A percentile compares a stretch with the other conserved stretches of the same genome.
Conservation (phyloP, 2,113 vertebrate species). For the Diglossa brunneiventris region DNA sequence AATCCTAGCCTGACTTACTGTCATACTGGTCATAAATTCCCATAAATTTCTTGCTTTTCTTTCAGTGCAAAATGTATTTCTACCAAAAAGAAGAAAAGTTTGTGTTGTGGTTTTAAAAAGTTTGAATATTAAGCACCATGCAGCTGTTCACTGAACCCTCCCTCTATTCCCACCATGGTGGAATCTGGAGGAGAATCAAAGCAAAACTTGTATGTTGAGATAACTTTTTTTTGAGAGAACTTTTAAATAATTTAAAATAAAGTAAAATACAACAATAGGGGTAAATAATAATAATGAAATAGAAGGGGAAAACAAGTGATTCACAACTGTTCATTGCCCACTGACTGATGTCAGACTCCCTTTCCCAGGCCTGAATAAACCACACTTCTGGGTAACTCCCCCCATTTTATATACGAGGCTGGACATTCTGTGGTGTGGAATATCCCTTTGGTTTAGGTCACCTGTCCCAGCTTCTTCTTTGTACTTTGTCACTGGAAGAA, state of each 20-base stretch:
- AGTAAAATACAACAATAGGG: not conserved
- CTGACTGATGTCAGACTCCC: not conserved
- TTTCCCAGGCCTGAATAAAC: not conserved
- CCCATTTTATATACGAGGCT: too few species aligned
- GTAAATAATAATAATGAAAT: not conserved
- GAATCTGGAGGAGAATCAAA: accelerated
- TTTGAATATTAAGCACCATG: not conserved
- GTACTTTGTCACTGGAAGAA: not conserved
- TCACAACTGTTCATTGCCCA: not conserved
- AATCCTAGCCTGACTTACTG: not conserved
- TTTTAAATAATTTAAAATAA: not conserved
- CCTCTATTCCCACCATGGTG: too few species aligned
- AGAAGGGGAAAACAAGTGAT: not conserved
- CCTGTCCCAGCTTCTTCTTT: not conserved
- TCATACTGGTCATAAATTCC: not conserved
- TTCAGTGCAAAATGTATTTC: not conserved
- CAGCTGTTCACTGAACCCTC: not conserved
- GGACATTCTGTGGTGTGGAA: not conserved
- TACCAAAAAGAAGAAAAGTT: not conserved
- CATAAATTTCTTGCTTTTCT: not conserved
- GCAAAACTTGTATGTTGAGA: not conserved
- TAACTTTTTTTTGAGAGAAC: not conserved
- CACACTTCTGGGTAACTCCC: accelerated
- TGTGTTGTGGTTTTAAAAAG: not conserved
- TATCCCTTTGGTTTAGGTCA: not conserved